These are phyloP conservation scores for Drosophila macrospina DNA, from an alignment of 2,888 invertebrate species.

Conservation along the genomic window DNA sequence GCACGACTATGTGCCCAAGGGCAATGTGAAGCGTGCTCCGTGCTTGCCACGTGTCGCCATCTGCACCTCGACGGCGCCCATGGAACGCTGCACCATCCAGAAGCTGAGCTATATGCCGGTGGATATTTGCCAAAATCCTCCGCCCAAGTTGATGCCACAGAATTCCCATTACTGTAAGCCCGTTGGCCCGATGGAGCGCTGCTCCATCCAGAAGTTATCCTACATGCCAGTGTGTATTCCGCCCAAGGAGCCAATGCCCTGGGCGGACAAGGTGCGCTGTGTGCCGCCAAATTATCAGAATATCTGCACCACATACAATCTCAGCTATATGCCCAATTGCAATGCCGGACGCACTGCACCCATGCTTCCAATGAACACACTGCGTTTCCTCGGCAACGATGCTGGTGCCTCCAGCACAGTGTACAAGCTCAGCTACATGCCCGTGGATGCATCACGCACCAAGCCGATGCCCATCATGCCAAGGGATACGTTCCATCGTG, in stretches of 20 bases:
- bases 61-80: conserved; percentile 72
- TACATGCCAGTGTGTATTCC: conserved; percentile 86
- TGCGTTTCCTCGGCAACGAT: conserved; percentile 80
- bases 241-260: conserved; percentile 83
- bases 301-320: conserved; percentile 83
- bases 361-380: conserved; percentile 66
- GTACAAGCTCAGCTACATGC: conserved; percentile 83
- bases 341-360: conserved; percentile 68
- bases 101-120: conserved; percentile 83
- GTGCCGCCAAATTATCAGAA: conserved; percentile 81
- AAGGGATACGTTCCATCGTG: conserved; percentile 67
- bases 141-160: conserved; percentile 79
- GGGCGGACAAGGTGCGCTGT: conserved; percentile 81
- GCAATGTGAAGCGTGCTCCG: conserved; percentile 83
- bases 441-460: conserved; percentile 72
- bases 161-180: conserved; percentile 68
- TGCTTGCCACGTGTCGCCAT: conserved; percentile 73
- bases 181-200: conserved; percentile 78
- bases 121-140: conserved; percentile 82
- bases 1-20: conserved; percentile 90
- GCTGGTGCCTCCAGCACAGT: conserved; percentile 77
- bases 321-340: conserved; percentile 84
- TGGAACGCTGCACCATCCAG: conserved; percentile 84
- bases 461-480: conserved; percentile 80
- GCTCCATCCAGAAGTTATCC: conserved; percentile 87